Conservation (phyloP, 2,797 vertebrate species). For the Halcyon badia region DNA sequence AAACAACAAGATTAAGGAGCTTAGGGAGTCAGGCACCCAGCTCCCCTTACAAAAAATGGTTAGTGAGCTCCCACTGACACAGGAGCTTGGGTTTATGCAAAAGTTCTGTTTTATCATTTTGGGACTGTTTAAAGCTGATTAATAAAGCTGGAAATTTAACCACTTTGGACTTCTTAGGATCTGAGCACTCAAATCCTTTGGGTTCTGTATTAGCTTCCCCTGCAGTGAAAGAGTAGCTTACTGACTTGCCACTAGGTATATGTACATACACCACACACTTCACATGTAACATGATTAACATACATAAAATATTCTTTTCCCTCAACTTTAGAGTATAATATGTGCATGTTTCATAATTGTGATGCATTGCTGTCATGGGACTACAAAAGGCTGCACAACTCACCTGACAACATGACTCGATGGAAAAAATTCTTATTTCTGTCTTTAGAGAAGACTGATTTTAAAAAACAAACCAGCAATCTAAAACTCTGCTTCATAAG, state of each 20-base stretch:
- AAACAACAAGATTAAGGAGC: not conserved
- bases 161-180: not conserved
- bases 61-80: not conserved
- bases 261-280: not conserved
- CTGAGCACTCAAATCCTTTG: not conserved
- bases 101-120: not conserved
- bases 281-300: not conserved
- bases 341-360: not conserved
- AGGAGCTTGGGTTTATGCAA: not conserved
- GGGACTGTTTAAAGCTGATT: not conserved
- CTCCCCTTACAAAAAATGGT: not conserved
- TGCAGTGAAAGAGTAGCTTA: not conserved
- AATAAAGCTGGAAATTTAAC: not conserved
- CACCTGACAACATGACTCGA: not conserved
- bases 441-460: not conserved
- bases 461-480: constrained; percentile 19
- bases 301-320: not conserved
- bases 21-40: not conserved
- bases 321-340: not conserved
- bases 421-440: not conserved
- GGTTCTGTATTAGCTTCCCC: not conserved
- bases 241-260: not conserved
- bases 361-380: not conserved
- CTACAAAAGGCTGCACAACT: not conserved
- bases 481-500: not conserved